Percentiles rank a stretch among this genome's conserved stretches.
phyloP scores from a whole-genome alignment of 2,888 invertebrate genomes.

The Hirtodrosophila duncani region DNA sequence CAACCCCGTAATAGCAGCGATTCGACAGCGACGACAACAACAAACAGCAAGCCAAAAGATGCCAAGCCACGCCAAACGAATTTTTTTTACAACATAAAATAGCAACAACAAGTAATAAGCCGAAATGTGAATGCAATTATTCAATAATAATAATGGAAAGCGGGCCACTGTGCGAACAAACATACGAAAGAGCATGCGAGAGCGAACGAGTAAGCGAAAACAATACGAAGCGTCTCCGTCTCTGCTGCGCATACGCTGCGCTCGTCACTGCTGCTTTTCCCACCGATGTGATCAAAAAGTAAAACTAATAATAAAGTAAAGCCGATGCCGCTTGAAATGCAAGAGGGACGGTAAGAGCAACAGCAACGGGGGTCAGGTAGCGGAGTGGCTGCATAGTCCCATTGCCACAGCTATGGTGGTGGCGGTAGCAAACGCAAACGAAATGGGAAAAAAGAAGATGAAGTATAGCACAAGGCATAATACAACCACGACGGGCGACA shows the following conservation, averaged over 20 bases:
- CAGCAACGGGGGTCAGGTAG: slow-evolving; percentile 8
- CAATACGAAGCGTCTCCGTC: slow-evolving; percentile 30
- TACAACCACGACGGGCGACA: slow-evolving; percentile 44
- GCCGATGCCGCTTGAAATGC: slow-evolving; percentile 55
- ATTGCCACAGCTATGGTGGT: slow-evolving; percentile 33
- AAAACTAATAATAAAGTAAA: slow-evolving; percentile 68
- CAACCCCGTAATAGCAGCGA: slow-evolving; percentile 22
- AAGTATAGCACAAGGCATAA: slow-evolving; percentile 70
- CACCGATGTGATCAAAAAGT: slow-evolving; percentile 44
- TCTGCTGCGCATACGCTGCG: slow-evolving; percentile 42
- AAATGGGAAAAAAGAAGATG: slow-evolving; percentile 66
- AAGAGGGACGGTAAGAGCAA: slow-evolving; percentile 1
- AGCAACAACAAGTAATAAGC: neutral
- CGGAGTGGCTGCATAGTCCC: slow-evolving; percentile 4
- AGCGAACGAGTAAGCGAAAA: slow-evolving; percentile 14
- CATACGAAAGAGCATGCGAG: neutral
- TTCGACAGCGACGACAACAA: slow-evolving; percentile 7
- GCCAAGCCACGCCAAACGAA: too few species aligned
- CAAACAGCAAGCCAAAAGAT: neutral
- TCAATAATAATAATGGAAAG: slow-evolving; percentile 11
- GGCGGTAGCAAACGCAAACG: slow-evolving; percentile 42
- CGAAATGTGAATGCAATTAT: slow-evolving; percentile 13
- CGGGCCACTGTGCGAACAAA: slow-evolving; percentile 34
- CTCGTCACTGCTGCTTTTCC: slow-evolving; percentile 5
- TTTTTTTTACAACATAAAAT: too few species aligned